These are phyloP conservation scores for Strigamia crassipes DNA, from an alignment of 2,888 invertebrate species.

Conservation along the genomic window DNA sequence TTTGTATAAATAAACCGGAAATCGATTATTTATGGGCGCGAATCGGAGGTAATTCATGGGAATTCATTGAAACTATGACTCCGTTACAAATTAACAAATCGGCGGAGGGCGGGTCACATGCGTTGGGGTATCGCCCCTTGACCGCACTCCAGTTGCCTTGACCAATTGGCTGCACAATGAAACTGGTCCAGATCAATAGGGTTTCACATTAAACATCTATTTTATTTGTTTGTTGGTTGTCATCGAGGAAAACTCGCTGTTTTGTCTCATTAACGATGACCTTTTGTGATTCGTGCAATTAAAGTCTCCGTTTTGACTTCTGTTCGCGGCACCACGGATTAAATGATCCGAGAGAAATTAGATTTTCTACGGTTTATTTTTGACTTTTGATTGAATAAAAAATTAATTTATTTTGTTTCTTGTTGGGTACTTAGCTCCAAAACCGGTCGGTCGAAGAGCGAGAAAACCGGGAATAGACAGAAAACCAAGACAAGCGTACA, in stretches of 20 bases:
- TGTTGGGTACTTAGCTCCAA: conserved; percentile 70
- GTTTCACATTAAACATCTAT: neutral
- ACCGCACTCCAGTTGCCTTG: neutral
- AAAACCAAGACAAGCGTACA: conserved; percentile 95
- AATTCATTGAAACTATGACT: neutral
- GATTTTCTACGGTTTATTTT: too few species aligned
- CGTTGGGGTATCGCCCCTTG: neutral
- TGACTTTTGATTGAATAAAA: too few species aligned
- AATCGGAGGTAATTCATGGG: too few species aligned
- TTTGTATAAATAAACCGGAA: neutral
- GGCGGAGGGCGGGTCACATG: neutral
- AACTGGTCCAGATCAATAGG: neutral
- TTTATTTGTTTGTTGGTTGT: neutral
- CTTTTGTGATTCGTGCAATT: neutral
- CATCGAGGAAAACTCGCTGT: neutral
- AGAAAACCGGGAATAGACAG: conserved; percentile 87
- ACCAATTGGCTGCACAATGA: neutral
- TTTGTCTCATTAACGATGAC: neutral
- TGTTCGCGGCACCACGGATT: neutral
- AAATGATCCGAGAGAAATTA: neutral
- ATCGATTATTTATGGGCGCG: neutral
- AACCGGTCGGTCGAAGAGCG: conserved; percentile 76
- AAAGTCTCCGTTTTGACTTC: neutral
- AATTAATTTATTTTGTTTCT: neutral
- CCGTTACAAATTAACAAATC: neutral